Evolutionary conservation across 1,140 invertebrate genomes (phyloP).

Genomic region (Saxidomus purpurata): DNA sequence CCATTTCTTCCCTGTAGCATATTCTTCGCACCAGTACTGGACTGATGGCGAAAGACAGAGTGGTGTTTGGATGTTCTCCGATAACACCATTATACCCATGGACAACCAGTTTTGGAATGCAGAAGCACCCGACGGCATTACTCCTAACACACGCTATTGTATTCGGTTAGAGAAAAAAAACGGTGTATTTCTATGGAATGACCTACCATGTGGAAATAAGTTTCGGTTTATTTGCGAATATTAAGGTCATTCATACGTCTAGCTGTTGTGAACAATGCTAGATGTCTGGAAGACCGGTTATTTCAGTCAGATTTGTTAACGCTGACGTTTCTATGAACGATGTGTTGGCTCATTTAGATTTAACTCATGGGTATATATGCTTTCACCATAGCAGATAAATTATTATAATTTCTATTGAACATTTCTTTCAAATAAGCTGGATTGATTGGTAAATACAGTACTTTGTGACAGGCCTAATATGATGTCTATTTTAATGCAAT

Average conservation of each 20-base stretch:
- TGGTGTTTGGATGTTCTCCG: not conserved
- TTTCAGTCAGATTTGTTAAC: no score
- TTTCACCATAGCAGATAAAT: no score
- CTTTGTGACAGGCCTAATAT: no score
- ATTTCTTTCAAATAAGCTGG: no score
- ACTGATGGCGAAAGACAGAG: not conserved
- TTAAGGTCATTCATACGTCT: not conserved
- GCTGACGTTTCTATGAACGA: no score
- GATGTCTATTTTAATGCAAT: no score
- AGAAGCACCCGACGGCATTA: not conserved
- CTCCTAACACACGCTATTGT: not conserved
- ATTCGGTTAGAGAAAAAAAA: not conserved
- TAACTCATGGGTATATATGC: no score
- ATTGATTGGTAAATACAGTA: no score
- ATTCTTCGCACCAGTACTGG: not conserved
- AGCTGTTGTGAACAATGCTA: no score
- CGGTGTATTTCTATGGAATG: not conserved
- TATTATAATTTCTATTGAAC: no score
- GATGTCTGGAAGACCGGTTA: no score
- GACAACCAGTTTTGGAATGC: not conserved
- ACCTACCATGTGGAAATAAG: not conserved
- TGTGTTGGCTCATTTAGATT: no score
- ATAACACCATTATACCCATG: not conserved
- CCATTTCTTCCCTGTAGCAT: not conserved
- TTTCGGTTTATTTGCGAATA: not conserved